Evolutionary conservation across 2,888 invertebrate genomes (phyloP).

Genomic region (Hydrotaea diabolus): DNA sequence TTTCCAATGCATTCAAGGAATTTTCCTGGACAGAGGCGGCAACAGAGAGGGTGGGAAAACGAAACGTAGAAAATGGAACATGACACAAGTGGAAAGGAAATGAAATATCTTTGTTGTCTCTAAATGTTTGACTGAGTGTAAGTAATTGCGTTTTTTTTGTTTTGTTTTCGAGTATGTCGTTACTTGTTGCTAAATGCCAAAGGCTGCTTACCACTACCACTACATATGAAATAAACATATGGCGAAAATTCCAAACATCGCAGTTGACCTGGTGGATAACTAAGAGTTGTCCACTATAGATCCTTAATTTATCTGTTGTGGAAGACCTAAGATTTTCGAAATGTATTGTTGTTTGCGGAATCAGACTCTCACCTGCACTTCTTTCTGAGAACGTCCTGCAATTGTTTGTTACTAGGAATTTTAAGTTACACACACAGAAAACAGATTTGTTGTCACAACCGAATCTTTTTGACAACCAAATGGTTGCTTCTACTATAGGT

Average conservation of each 20-base stretch:
- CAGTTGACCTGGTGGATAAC: constrained; percentile 30
- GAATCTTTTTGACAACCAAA: too few relatives aligned
- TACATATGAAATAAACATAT: constrained; percentile 33
- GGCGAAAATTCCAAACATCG: not conserved
- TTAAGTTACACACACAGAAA: too few relatives aligned
- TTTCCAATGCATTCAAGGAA: constrained; percentile 37
- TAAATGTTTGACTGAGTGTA: constrained; percentile 22
- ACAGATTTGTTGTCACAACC: too few relatives aligned
- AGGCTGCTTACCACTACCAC: constrained; percentile 10
- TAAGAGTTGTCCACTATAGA: too few relatives aligned
- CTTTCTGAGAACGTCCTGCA: too few relatives aligned
- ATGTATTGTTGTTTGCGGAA: too few relatives aligned
- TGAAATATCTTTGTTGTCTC: constrained; percentile 28
- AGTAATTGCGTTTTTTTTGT: constrained; percentile 40
- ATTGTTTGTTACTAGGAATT: too few relatives aligned
- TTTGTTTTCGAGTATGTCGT: not conserved
- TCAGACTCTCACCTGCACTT: too few relatives aligned
- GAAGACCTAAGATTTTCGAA: too few relatives aligned
- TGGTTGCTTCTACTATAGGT: too few relatives aligned
- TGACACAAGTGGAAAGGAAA: not conserved
- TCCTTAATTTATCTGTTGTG: too few relatives aligned
- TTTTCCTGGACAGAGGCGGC: not conserved
- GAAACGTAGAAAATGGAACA: not conserved
- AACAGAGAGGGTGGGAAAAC: constrained; percentile 8
- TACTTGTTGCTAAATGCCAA: constrained; percentile 61